A percentile compares a stretch with the other conserved stretches of the same genome.
phyloP scores from a whole-genome alignment of 2,797 vertebrate genomes.

The Steatocranus sp. region DNA sequence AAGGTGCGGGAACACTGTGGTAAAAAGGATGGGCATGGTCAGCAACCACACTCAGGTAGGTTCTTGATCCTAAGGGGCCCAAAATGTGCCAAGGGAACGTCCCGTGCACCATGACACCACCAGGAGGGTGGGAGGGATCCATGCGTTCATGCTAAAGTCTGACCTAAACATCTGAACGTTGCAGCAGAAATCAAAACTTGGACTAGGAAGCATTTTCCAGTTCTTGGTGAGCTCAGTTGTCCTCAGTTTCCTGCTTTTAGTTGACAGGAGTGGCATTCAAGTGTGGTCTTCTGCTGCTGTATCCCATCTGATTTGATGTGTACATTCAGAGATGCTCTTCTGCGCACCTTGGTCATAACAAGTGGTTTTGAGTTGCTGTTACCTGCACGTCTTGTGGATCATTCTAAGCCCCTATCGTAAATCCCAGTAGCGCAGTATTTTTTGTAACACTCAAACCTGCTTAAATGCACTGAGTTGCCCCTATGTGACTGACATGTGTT shows the following conservation, averaged over 20 bases:
- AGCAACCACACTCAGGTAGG: not conserved
- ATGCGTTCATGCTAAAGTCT: not conserved
- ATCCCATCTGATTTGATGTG: not conserved
- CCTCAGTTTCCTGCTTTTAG: not conserved
- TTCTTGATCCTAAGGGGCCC: not conserved
- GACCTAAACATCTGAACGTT: not conserved
- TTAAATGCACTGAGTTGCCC: rapidly evolving
- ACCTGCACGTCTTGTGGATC: not conserved
- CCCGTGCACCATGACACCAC: not conserved
- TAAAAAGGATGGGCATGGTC: not conserved
- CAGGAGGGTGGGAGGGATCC: not conserved
- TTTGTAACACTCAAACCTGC: rapidly evolving
- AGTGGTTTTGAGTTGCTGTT: not conserved
- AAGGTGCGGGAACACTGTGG: not conserved
- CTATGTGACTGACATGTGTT: not conserved
- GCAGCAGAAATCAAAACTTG: not conserved
- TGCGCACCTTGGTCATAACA: not conserved
- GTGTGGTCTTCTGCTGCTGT: not conserved
- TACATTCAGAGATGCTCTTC: not conserved
- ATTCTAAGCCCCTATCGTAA: rapidly evolving
- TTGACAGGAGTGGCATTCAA: not conserved
- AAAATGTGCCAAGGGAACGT: rapidly evolving
- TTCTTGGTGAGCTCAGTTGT: not conserved
- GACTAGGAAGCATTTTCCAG: not conserved
- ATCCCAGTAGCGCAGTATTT: not conserved